These are phyloP conservation scores for Petrocephalus schoutedeni DNA, from an alignment of 2,797 vertebrate species.

Conservation along the genomic window DNA sequence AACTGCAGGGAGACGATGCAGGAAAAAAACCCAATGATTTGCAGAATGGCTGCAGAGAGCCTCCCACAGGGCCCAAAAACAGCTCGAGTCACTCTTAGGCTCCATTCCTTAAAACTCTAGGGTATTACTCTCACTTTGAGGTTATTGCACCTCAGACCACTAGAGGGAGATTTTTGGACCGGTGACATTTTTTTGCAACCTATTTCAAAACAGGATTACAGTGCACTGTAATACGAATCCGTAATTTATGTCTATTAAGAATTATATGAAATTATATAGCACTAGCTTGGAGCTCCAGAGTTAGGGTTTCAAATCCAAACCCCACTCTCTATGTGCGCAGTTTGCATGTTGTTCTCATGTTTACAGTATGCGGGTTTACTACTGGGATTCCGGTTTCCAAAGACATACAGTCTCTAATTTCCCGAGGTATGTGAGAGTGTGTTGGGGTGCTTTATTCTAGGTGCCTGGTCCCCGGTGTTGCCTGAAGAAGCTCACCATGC, in stretches of 20 bases:
- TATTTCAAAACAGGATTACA: background rate
- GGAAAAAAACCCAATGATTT: conserved; percentile 6
- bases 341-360: background rate
- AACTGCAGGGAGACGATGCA: background rate
- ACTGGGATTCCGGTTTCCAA: background rate
- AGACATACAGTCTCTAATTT: background rate
- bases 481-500: background rate
- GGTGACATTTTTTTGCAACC: background rate
- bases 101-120: background rate
- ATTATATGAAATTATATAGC: background rate
- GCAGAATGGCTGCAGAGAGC: background rate
- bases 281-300: background rate
- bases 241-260: conserved; percentile 1
- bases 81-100: background rate
- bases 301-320: background rate
- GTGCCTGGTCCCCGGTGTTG: background rate
- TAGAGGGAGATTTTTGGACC: background rate
- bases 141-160: background rate
- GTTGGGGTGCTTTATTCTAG: background rate
- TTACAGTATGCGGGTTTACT: background rate
- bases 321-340: background rate
- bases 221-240: background rate
- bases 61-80: background rate
- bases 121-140: background rate
- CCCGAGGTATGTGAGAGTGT: background rate